A percentile compares a stretch with the other conserved stretches of the same genome.
phyloP scores from a whole-genome alignment of 2,113 vertebrate genomes.

The Ceratotherium simum region DNA sequence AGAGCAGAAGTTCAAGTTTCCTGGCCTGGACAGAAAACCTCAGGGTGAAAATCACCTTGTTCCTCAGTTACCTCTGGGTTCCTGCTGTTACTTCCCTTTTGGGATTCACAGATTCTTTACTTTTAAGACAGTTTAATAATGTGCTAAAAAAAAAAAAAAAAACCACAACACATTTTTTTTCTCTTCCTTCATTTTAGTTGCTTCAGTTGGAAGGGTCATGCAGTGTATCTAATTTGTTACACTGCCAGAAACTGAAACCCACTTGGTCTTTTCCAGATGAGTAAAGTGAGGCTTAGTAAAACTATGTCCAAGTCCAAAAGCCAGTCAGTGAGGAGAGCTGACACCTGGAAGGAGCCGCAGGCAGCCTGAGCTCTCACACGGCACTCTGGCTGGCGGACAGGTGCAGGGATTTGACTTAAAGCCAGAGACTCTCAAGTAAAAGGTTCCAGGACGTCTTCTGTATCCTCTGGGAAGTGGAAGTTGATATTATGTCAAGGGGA shows the following conservation, averaged over 20 bases:
- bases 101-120: neutral
- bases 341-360: neutral
- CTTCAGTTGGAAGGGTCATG: neutral
- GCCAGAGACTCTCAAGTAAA: neutral
- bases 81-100: neutral
- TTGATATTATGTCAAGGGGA: neutral
- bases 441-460: neutral
- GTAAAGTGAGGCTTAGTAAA: neutral
- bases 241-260: neutral
- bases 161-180: neutral
- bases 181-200: neutral
- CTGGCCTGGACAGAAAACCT: neutral
- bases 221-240: neutral
- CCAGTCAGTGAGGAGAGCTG: neutral
- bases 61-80: neutral
- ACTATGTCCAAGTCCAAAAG: neutral
- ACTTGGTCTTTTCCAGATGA: neutral
- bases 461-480: neutral
- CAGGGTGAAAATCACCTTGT: neutral
- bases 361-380: neutral
- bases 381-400: neutral
- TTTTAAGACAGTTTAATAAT: conserved; percentile 2
- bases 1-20: neutral
- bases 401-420: neutral
- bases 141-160: neutral